A percentile compares a stretch with the other conserved stretches of the same genome.
Evolutionary conservation across 2,888 invertebrate genomes (phyloP).

Genomic region (Torymus auratus): DNA sequence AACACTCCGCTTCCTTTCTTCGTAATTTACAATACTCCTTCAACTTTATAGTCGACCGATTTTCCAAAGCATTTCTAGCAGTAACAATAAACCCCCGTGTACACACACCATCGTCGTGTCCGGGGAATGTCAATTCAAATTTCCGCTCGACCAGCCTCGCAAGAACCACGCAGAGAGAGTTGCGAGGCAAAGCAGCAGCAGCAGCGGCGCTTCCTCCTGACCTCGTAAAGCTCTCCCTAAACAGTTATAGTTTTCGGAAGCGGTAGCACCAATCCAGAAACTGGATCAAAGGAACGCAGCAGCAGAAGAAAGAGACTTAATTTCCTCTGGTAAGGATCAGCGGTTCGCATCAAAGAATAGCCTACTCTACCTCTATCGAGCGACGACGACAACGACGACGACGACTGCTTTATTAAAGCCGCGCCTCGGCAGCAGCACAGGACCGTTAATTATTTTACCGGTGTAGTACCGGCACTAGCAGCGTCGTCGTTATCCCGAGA

Average conservation of each 20-base stretch:
- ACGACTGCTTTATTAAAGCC: conserved; percentile 43
- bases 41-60: not conserved
- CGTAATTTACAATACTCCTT: too few relatives aligned
- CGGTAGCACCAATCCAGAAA: too few relatives aligned
- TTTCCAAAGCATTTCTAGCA: not conserved
- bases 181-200: too few relatives aligned
- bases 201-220: too few relatives aligned
- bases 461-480: not conserved
- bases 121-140: not conserved
- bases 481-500: conserved; percentile 29
- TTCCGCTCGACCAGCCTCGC: too few relatives aligned
- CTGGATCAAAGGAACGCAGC: too few relatives aligned
- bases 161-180: too few relatives aligned
- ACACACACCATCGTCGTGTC: not conserved
- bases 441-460: conserved; percentile 50
- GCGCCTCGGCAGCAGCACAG: conserved; percentile 1
- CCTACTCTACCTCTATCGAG: not conserved
- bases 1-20: too few relatives aligned
- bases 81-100: too few relatives aligned
- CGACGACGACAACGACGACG: not conserved
- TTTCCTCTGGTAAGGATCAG: conserved; percentile 5
- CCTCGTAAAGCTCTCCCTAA: not conserved
- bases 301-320: conserved; percentile 5
- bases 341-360: conserved; percentile 20
- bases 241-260: not conserved